A percentile compares a stretch with the other conserved stretches of the same genome.
Conservation (phyloP, 2,888 invertebrate genomes). For the Cerceris ruficornis region DNA sequence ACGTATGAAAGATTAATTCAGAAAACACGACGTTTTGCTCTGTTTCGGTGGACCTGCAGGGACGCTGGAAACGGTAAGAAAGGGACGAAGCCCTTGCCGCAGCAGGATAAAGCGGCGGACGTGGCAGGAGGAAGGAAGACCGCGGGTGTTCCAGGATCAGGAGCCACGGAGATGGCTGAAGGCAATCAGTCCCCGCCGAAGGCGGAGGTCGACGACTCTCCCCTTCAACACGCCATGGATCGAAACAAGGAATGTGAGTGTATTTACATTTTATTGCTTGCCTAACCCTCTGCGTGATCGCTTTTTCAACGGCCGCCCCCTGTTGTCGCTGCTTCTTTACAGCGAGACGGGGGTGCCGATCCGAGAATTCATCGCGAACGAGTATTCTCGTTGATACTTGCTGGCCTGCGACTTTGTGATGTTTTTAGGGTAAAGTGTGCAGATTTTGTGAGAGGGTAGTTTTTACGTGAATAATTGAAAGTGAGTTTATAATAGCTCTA, state of each 20-base stretch:
- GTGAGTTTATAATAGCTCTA: no score
- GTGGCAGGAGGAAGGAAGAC: conserved; percentile 70
- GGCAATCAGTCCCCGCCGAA: conserved; percentile 90
- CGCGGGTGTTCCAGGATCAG: conserved; percentile 71
- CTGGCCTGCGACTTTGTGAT: background rate
- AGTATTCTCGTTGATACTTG: background rate
- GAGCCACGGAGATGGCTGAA: conserved; percentile 78
- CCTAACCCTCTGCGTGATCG: background rate
- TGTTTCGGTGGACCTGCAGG: conserved; percentile 64
- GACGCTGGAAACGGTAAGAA: conserved; percentile 74
- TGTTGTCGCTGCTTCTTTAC: conserved; percentile 48
- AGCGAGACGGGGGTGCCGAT: conserved; percentile 1
- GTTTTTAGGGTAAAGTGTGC: no score
- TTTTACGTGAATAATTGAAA: no score
- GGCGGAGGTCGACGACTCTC: conserved; percentile 96
- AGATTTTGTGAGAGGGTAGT: no score
- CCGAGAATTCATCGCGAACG: background rate
- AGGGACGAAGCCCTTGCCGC: conserved; percentile 70
- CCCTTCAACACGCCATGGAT: conserved; percentile 95
- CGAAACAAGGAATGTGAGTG: conserved; percentile 99
- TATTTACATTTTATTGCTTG: conserved; percentile 57
- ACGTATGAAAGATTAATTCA: conserved; percentile 71
- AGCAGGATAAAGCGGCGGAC: conserved; percentile 74
- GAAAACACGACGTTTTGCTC: conserved; percentile 68
- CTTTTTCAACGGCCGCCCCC: conserved; percentile 42